Evolutionary conservation across 1,140 invertebrate genomes (phyloP).

Genomic region (Onthophagus taurus): DNA sequence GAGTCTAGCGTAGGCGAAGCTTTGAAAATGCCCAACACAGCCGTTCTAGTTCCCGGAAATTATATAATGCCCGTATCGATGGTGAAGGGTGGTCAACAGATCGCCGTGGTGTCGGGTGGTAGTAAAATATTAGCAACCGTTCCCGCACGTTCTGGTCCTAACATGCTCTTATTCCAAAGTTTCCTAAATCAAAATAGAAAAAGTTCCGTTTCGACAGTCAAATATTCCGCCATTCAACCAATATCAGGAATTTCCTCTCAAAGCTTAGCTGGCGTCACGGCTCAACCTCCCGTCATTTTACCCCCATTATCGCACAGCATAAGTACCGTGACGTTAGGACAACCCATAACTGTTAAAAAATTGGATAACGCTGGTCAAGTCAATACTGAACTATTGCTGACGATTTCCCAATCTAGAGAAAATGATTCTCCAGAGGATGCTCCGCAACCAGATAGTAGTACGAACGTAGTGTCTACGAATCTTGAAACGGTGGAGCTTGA

Average conservation of each 20-base stretch:
- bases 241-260: conserved; percentile 37
- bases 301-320: conserved; percentile 29
- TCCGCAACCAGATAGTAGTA: conserved; percentile 32
- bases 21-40: conserved; percentile 46
- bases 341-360: conserved; percentile 34
- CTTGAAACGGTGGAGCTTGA: conserved; percentile 24
- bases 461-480: conserved; percentile 14
- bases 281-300: conserved; percentile 30
- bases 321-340: conserved; percentile 30
- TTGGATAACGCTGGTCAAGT: conserved; percentile 26
- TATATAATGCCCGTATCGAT: conserved; percentile 59
- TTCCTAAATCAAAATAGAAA: conserved; percentile 42
- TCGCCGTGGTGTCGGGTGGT: conserved; percentile 58
- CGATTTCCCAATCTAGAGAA: conserved; percentile 32
- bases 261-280: conserved; percentile 27
- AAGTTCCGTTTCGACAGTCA: conserved; percentile 41
- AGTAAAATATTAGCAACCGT: conserved; percentile 55
- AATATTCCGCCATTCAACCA: conserved; percentile 39
- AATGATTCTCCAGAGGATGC: conserved; percentile 21
- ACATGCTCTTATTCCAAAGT: conserved; percentile 45
- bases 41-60: conserved; percentile 57
- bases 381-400: conserved; percentile 31
- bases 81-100: conserved; percentile 58
- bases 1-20: conserved; percentile 45
- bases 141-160: conserved; percentile 46